A percentile compares a stretch with the other conserved stretches of the same genome.
phyloP scores from a whole-genome alignment of 2,113 vertebrate genomes.

The Chloebia gouldiae region DNA sequence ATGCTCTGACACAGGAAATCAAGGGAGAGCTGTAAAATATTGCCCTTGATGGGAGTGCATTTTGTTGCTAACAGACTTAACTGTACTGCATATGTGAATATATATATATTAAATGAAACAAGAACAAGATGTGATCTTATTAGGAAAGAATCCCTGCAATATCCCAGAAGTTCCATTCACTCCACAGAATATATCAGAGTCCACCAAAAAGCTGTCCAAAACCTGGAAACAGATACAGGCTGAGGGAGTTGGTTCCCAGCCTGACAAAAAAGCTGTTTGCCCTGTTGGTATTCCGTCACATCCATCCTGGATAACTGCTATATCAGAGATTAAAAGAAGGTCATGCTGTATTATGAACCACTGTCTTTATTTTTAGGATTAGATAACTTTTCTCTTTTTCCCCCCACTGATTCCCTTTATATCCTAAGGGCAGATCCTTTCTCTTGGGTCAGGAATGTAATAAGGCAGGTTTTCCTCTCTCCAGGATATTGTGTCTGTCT shows the following conservation, averaged over 20 bases:
- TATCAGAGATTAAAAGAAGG: slow-evolving; percentile 69
- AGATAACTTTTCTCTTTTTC: slow-evolving; percentile 53
- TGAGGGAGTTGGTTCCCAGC: background rate
- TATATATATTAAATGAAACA: slow-evolving; percentile 48
- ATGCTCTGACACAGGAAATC: slow-evolving; percentile 51
- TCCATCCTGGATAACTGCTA: slow-evolving; percentile 38
- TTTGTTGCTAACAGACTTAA: slow-evolving; percentile 10
- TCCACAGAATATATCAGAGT: slow-evolving; percentile 21
- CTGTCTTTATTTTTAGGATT: slow-evolving; percentile 75
- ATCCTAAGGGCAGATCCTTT: slow-evolving; percentile 75
- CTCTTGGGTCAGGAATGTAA: slow-evolving; percentile 85
- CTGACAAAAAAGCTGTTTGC: slow-evolving; percentile 16
- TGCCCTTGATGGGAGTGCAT: background rate
- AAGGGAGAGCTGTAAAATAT: slow-evolving; percentile 40
- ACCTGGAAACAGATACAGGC: slow-evolving; percentile 1
- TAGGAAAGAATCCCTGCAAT: slow-evolving; percentile 62
- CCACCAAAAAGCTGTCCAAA: slow-evolving; percentile 37
- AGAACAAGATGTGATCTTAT: slow-evolving; percentile 71
- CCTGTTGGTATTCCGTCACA: slow-evolving; percentile 21
- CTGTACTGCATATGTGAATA: background rate
- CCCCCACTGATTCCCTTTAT: slow-evolving; percentile 56
- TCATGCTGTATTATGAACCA: slow-evolving; percentile 63
- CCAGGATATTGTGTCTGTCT: slow-evolving; percentile 91
- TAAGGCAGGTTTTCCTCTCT: slow-evolving; percentile 82
- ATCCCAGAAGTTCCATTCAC: slow-evolving; percentile 22